A percentile compares a stretch with the other conserved stretches of the same genome.
Evolutionary conservation across 2,797 vertebrate genomes (phyloP).

Genomic region (Lagodon rhomboides): DNA sequence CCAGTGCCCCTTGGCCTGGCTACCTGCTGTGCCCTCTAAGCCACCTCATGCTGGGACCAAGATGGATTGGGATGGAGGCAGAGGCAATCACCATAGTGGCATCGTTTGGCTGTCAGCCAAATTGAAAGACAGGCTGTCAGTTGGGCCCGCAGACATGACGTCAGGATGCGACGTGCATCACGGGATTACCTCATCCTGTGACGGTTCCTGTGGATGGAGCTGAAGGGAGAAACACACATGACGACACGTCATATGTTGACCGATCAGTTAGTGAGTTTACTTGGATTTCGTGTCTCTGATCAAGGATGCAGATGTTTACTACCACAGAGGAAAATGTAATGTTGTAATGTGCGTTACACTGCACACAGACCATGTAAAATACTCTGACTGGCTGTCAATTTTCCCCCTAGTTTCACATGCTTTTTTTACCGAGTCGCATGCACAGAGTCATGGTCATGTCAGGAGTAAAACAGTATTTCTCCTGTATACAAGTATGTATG

Average conservation of each 20-base stretch:
- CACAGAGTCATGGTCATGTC: neutral
- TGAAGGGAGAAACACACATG: too few relatives aligned
- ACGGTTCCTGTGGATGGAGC: neutral
- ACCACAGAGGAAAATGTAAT: neutral
- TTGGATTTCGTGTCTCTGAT: conserved; percentile 1
- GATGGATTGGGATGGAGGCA: conserved; percentile 10
- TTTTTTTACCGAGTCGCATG: neutral
- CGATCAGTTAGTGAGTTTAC: neutral
- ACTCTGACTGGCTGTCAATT: neutral
- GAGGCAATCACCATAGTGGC: conserved; percentile 25
- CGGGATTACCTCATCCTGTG: conserved; percentile 26
- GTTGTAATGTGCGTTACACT: neutral
- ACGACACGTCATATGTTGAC: neutral
- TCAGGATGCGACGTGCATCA: conserved; percentile 12
- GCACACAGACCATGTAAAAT: neutral
- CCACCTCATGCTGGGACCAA: conserved; percentile 34
- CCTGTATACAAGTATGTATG: neutral
- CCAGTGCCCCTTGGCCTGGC: conserved; percentile 52
- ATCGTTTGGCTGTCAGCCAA: conserved; percentile 21
- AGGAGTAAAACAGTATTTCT: conserved; percentile 2
- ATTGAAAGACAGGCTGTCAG: conserved; percentile 51
- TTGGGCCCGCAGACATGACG: conserved; percentile 28
- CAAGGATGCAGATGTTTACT: neutral
- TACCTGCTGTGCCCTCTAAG: conserved; percentile 45
- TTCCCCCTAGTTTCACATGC: neutral